phyloP scores from a whole-genome alignment of 2,888 invertebrate species.

The Lasiommata megera region DNA sequence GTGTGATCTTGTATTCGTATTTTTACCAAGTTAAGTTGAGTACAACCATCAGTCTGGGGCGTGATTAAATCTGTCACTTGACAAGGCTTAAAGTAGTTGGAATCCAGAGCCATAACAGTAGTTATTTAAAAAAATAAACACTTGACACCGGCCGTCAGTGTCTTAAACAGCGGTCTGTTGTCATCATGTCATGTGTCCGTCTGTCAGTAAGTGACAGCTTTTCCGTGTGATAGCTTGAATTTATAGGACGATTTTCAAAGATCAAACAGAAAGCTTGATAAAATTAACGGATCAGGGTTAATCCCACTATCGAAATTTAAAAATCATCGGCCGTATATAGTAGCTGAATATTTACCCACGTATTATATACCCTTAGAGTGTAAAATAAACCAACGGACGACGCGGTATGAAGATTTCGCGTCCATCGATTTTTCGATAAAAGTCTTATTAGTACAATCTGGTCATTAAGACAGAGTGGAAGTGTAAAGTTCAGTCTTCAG shows the following conservation, averaged over 20 bases:
- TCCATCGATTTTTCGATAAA: conserved; percentile 68
- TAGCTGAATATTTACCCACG: neutral
- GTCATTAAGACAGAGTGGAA: conserved; percentile 3
- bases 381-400: neutral
- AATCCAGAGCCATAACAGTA: too few relatives aligned
- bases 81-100: too few relatives aligned
- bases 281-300: neutral
- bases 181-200: neutral
- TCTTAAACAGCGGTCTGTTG: neutral
- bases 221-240: neutral
- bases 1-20: too few relatives aligned
- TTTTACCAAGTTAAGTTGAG: too few relatives aligned
- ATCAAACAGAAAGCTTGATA: neutral
- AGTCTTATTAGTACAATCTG: conserved; percentile 16
- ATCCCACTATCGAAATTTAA: conserved; percentile 21
- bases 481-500: conserved; percentile 7
- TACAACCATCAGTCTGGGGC: too few relatives aligned
- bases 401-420: conserved; percentile 26
- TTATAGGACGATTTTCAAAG: conserved; percentile 8
- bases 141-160: too few relatives aligned
- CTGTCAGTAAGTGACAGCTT: neutral
- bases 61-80: neutral
- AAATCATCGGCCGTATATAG: conserved; percentile 15
- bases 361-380: neutral
- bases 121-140: too few relatives aligned